Base-by-base conservation (phyloP, 2,113 vertebrate species). In the Paraplagusia blochii region DNA sequence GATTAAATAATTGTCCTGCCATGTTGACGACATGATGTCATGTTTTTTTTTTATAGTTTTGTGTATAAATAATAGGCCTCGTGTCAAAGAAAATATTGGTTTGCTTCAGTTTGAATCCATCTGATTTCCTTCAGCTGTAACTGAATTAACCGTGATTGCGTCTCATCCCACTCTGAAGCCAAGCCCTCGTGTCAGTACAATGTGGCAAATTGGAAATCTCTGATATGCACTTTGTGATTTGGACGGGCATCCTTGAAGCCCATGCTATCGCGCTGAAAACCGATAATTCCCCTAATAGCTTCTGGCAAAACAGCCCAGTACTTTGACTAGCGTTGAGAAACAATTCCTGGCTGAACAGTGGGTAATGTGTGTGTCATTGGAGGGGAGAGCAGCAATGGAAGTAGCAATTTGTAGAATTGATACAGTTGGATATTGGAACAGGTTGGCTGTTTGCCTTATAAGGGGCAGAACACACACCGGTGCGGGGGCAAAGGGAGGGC, bases 281-380 rank as follows among this genome's bases (percentile, higher is more conserved):
- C 52, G 60, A 78, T 76, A 52, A 68, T 67, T 71, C 22, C 43
- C n/a, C 49, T 74, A 66, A 85, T 54, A 79, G 73, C 69, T 69
- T 53, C 63, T 59, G 49, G 69, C 72, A 73, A 69, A 81, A 72
- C 45, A 74, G 47, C 47, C 47, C 36, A 57, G 63, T 71, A 62
- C 62, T 76, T 62, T 65, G 59, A 73, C 53, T 70, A 58, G 61
- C 49, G 17, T 47, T 72, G 55, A 68, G 47, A 69, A 81, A 74
- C 64, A 69, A 51, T 77, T 74, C 66, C 38, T 69, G 69, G 54
- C 46, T 82, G 52, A 44, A 65, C 43, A n/a, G 72, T 72, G 75
- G 72, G 79, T 74, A 76, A 64, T 72, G 51, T 47, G 11, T 15
- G 18, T 44, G 52, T 40, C 44, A 58, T 73, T 73, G 63, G 60